Evolutionary conservation across 2,888 invertebrate species (phyloP).

Genomic region (Bursaphelenchus okinawaensis): DNA sequence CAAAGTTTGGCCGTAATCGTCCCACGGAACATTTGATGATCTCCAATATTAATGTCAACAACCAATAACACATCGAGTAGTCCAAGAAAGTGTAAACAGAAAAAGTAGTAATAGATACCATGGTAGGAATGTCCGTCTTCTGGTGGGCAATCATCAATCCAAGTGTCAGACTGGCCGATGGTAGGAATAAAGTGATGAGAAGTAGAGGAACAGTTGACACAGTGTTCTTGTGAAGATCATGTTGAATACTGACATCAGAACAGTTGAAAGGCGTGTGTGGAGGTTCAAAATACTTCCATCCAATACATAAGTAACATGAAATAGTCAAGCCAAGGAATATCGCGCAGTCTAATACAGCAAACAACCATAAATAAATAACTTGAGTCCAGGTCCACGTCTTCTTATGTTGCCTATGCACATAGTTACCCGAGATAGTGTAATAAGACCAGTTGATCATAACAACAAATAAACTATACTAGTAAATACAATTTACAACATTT

Average conservation of each 20-base stretch:
- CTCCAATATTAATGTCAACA: constrained; percentile 67
- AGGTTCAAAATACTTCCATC: constrained; percentile 33
- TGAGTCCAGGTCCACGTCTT: background rate
- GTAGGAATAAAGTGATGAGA: constrained; percentile 38
- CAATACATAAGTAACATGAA: constrained; percentile 33
- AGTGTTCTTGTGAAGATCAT: constrained; percentile 70
- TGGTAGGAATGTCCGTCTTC: constrained; percentile 5
- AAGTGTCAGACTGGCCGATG: constrained; percentile 32
- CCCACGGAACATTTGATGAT: constrained; percentile 87
- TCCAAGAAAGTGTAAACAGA: constrained; percentile 17
- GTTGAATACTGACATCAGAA: constrained; percentile 80
- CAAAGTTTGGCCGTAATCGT: constrained; percentile 85
- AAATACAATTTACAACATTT: background rate
- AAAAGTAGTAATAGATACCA: constrained; percentile 9
- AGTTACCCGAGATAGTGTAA: background rate
- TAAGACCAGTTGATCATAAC: background rate
- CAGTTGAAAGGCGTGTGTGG: constrained; percentile 78
- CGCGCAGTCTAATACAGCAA: constrained; percentile 26
- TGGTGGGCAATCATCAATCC: constrained; percentile 11
- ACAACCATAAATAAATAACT: background rate
- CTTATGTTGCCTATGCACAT: background rate
- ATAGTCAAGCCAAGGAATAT: constrained; percentile 30
- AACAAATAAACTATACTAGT: background rate
- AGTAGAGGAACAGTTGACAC: constrained; percentile 53
- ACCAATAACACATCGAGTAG: constrained; percentile 7